Evolutionary conservation across 1,140 invertebrate species (phyloP).

Genomic region (Drosophila ogumai): DNA sequence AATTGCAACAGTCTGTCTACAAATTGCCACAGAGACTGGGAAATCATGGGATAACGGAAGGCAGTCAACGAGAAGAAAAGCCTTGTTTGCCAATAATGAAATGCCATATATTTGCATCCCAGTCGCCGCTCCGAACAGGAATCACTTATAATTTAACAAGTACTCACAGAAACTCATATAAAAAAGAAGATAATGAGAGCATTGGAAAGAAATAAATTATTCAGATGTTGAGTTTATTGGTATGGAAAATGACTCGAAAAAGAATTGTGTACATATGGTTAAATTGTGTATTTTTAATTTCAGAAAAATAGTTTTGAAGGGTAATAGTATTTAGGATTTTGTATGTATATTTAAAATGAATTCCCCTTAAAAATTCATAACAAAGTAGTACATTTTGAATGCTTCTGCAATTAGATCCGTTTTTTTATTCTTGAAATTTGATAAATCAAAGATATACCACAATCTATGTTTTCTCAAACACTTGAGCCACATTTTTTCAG

Average conservation of each 20-base stretch:
- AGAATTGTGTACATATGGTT: not conserved
- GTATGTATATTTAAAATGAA: no score
- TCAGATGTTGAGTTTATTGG: no score
- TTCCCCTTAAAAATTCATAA: no score
- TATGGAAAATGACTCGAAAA: not conserved
- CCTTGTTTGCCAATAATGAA: conserved; percentile 51
- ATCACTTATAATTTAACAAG: conserved; percentile 15
- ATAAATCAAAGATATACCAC: no score
- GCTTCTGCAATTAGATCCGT: no score
- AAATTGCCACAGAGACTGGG: conserved; percentile 50
- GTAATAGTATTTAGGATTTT: no score
- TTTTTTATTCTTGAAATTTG: no score
- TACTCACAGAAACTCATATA: not conserved
- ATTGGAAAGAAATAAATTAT: not conserved
- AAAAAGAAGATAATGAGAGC: not conserved
- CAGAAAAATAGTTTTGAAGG: not conserved
- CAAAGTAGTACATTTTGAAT: no score
- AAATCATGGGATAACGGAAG: conserved; percentile 15
- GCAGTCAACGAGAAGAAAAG: conserved; percentile 23
- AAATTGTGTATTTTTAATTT: not conserved
- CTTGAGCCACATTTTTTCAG: not conserved
- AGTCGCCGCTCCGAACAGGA: conserved; percentile 4
- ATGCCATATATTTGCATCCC: conserved; percentile 50
- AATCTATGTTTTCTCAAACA: not conserved
- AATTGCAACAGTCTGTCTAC: conserved; percentile 52